These are phyloP conservation scores for Leptinotarsa tumamoca DNA, from an alignment of 2,888 invertebrate species.

Conservation along the genomic window DNA sequence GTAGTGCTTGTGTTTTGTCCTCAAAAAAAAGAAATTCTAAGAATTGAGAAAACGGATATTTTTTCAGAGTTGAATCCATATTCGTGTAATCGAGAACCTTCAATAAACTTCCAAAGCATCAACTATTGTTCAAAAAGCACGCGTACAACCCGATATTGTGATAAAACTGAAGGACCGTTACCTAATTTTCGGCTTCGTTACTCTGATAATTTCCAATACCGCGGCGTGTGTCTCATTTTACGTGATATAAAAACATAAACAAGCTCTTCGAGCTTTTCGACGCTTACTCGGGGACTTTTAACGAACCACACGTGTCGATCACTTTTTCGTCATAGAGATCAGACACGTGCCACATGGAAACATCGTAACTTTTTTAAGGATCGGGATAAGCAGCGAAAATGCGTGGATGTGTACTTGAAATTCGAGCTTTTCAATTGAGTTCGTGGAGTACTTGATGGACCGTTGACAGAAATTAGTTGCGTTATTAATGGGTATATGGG, in stretches of 20 bases:
- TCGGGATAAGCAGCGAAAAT: slow-evolving; percentile 23
- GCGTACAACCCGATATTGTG: slow-evolving; percentile 24
- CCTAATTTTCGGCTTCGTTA: slow-evolving; percentile 41
- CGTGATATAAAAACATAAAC: slow-evolving; percentile 43
- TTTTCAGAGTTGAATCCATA: no score
- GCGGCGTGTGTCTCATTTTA: slow-evolving; percentile 29
- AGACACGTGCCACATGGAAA: slow-evolving; percentile 43
- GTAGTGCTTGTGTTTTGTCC: no score
- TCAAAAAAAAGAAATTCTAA: no score
- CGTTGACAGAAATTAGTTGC: slow-evolving; percentile 4
- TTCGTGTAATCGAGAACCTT: no score
- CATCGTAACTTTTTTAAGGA: slow-evolving; percentile 43
- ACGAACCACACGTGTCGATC: slow-evolving; percentile 48
- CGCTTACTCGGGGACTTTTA: slow-evolving; percentile 41
- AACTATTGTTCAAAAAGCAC: not conserved
- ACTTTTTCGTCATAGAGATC: slow-evolving; percentile 37
- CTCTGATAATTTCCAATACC: slow-evolving; percentile 38
- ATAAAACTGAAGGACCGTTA: slow-evolving; percentile 40
- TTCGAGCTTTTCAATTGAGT: slow-evolving; percentile 33
- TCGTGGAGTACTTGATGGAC: slow-evolving; percentile 3
- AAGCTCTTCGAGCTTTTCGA: slow-evolving; percentile 35
- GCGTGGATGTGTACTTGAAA: slow-evolving; percentile 32
- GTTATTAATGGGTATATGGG: not conserved
- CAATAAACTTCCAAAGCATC: no score
- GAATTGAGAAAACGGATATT: no score